These are phyloP conservation scores for Pogonus chalceus DNA, from an alignment of 1,140 invertebrate genomes.

Conservation along the genomic window DNA sequence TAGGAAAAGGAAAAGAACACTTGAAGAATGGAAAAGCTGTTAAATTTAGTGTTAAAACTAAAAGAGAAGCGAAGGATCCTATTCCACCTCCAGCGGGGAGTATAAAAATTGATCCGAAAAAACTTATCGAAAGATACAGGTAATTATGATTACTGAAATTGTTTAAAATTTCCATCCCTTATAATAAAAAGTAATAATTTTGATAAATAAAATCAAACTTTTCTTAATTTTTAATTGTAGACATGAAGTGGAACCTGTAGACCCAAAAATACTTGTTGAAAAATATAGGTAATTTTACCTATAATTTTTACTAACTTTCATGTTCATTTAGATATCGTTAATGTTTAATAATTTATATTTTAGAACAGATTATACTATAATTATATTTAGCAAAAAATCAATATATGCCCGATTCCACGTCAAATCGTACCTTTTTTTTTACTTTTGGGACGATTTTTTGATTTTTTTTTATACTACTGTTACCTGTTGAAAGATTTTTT, in stretches of 20 bases:
- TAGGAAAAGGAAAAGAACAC: slow-evolving; percentile 10
- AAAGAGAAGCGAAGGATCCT: slow-evolving; percentile 9
- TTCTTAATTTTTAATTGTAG: too few relatives aligned
- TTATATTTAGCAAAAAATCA: too few relatives aligned
- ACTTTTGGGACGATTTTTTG: too few relatives aligned
- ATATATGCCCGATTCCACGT: too few relatives aligned
- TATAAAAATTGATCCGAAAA: slow-evolving; percentile 29
- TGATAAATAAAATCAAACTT: too few relatives aligned
- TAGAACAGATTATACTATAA: too few relatives aligned
- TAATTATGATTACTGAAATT: background rate
- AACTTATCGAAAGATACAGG: slow-evolving; percentile 31
- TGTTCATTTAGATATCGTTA: too few relatives aligned
- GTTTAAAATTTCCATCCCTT: background rate
- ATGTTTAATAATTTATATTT: too few relatives aligned
- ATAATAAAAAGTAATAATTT: too few relatives aligned
- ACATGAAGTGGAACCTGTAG: background rate
- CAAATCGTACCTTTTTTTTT: too few relatives aligned
- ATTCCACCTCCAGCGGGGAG: slow-evolving; percentile 30
- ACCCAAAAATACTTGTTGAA: slow-evolving; percentile 3
- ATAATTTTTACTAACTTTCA: background rate
- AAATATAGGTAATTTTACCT: slow-evolving; percentile 4
- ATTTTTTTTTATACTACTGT: too few relatives aligned
- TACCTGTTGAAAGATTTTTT: too few relatives aligned
- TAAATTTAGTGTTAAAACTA: slow-evolving; percentile 7
- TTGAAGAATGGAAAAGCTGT: slow-evolving; percentile 20